phyloP scores from a whole-genome alignment of 1,140 invertebrate species.

The Acyrthosiphon pisum region DNA sequence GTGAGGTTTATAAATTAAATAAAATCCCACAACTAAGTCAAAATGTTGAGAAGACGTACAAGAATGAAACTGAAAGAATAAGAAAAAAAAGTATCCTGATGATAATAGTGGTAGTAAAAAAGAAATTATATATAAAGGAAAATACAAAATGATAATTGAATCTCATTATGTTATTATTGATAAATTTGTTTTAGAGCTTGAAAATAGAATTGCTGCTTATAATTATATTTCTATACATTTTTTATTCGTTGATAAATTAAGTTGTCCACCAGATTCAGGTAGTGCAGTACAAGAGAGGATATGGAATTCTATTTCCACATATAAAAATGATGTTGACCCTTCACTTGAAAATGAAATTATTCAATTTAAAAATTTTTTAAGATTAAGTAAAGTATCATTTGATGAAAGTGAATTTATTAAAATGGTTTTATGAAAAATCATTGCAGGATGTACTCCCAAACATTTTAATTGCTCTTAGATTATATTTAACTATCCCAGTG shows the following conservation, averaged over 20 bases:
- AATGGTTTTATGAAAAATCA: slow-evolving; percentile 7
- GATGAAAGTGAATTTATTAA: slow-evolving; percentile 2
- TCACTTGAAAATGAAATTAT: slow-evolving; percentile 22
- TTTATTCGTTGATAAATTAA: too few relatives aligned
- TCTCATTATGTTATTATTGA: slow-evolving; percentile 10
- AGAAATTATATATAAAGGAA: too few relatives aligned
- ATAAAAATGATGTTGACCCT: slow-evolving; percentile 13
- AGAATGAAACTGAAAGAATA: too few relatives aligned
- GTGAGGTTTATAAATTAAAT: too few relatives aligned
- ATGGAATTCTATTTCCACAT: slow-evolving; percentile 9
- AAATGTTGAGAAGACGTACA: too few relatives aligned
- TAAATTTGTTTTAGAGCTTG: slow-evolving; percentile 4
- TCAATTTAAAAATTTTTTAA: slow-evolving; percentile 3
- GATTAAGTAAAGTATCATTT: slow-evolving; percentile 4
- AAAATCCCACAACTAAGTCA: too few relatives aligned
- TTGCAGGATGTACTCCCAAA: not conserved
- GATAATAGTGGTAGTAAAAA: too few relatives aligned
- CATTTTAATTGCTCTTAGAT: not conserved
- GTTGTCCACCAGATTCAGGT: slow-evolving; percentile 20
- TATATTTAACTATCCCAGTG: too few relatives aligned
- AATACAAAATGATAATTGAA: slow-evolving; percentile 13
- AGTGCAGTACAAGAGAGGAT: slow-evolving; percentile 15
- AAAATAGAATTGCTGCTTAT: not conserved
- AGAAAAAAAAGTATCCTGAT: too few relatives aligned
- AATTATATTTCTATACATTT: slow-evolving; percentile 9